Conservation (phyloP, 2,888 invertebrate genomes). For the Acanthosepion pharaonis region DNA sequence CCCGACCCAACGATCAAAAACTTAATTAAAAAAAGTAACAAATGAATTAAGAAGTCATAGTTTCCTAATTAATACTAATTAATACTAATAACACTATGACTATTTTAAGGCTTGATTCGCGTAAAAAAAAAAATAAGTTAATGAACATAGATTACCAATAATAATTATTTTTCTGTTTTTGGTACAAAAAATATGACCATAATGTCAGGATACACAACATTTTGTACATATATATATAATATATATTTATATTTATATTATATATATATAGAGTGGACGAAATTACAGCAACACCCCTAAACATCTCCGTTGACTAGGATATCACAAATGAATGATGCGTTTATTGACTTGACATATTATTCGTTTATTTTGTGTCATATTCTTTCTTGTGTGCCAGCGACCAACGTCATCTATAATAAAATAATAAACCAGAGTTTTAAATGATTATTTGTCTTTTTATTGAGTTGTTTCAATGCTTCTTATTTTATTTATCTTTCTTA, state of each 20-base stretch:
- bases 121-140: not conserved
- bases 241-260: conserved; percentile 33
- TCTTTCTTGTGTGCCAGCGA: conserved; percentile 33
- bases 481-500: not conserved
- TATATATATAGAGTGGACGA: conserved; percentile 8
- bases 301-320: not conserved
- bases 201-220: conserved; percentile 20
- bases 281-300: not conserved
- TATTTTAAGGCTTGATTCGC: not conserved
- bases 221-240: conserved; percentile 33
- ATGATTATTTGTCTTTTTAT: not conserved
- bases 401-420: conserved; percentile 33
- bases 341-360: not conserved
- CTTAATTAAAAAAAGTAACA: not conserved
- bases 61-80: not conserved
- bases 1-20: not conserved
- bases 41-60: not conserved
- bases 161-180: not conserved
- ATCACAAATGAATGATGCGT: conserved; percentile 22
- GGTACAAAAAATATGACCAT: not conserved
- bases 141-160: not conserved
- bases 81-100: not conserved
- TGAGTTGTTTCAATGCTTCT: not conserved
- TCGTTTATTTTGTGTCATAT: conserved; percentile 8
- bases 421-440: not conserved